Conservation (phyloP, 2,797 vertebrate genomes). For the Gymnothorax javanicus region DNA sequence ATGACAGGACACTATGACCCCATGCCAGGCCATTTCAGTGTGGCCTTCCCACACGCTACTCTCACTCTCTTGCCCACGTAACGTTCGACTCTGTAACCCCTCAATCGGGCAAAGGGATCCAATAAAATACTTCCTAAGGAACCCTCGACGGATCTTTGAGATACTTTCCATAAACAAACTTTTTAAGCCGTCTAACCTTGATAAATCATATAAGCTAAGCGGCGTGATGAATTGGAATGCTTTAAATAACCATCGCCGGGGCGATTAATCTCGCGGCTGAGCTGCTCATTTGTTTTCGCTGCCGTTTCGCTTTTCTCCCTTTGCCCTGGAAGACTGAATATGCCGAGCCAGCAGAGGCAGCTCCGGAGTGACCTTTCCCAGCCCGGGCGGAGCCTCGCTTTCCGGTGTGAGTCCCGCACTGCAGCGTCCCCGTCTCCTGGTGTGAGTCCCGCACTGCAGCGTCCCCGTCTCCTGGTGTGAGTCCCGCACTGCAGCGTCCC, state of each 20-base stretch:
- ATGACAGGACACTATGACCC: neutral
- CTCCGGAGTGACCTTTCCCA: slow-evolving; percentile 68
- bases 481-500: slow-evolving; percentile 61
- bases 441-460: slow-evolving; percentile 54
- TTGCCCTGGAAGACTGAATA: slow-evolving; percentile 50
- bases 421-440: slow-evolving; percentile 59
- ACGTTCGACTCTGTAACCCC: neutral
- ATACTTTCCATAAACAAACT: slow-evolving; percentile 23
- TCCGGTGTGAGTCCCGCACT: slow-evolving; percentile 46
- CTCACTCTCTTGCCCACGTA: neutral
- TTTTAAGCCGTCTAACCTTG: slow-evolving; percentile 33
- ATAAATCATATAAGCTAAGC: slow-evolving; percentile 32
- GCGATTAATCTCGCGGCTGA: slow-evolving; percentile 50
- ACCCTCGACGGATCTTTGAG: neutral
- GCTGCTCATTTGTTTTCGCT: slow-evolving; percentile 48
- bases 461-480: slow-evolving; percentile 33
- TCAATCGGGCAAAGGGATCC: neutral
- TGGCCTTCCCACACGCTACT: neutral
- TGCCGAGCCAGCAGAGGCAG: slow-evolving; percentile 46
- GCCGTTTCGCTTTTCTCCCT: slow-evolving; percentile 40
- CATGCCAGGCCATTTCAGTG: neutral
- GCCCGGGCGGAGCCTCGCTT: slow-evolving; percentile 60
- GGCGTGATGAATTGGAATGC: slow-evolving; percentile 59
- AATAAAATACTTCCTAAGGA: neutral
- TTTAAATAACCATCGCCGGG: slow-evolving; percentile 53